Conservation (phyloP, 2,113 vertebrate species). For the Gymnogyps californianus region DNA sequence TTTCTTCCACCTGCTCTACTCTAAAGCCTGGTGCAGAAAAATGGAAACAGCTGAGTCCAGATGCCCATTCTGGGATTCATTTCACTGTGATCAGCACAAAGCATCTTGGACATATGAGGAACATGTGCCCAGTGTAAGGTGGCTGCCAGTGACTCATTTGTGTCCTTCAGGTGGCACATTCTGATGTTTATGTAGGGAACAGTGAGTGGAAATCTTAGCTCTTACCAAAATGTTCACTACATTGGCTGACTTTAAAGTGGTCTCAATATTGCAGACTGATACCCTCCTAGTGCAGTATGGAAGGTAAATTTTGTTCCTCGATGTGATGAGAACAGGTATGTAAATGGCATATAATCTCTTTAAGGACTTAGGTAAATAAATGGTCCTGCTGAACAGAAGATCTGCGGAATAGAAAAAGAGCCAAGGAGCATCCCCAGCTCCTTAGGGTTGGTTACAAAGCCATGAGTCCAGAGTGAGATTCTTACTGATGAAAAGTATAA, state of each 20-base stretch:
- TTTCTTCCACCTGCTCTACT: constrained; percentile 25
- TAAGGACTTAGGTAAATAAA: neutral
- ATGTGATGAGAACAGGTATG: neutral
- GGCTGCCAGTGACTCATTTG: neutral
- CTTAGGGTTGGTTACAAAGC: neutral
- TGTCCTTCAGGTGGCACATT: neutral
- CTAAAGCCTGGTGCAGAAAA: neutral
- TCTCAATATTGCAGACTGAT: neutral
- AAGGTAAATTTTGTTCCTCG: neutral
- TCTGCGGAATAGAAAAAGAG: neutral
- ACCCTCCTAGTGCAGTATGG: neutral
- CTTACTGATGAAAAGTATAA: neutral
- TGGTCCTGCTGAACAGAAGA: neutral
- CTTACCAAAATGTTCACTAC: neutral
- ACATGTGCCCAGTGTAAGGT: neutral
- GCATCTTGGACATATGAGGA: neutral
- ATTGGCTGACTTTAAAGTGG: neutral
- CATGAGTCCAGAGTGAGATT: neutral
- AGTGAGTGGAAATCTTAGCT: neutral
- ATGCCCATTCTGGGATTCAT: neutral
- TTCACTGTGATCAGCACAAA: neutral
- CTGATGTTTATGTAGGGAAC: neutral
- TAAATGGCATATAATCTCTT: neutral
- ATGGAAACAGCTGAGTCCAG: neutral
- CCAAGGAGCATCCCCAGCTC: neutral